Percentiles rank a stretch among this genome's conserved stretches.
These are phyloP conservation scores for Neoniphon sammara DNA, from an alignment of 2,797 vertebrate species.

Conservation along the genomic window DNA sequence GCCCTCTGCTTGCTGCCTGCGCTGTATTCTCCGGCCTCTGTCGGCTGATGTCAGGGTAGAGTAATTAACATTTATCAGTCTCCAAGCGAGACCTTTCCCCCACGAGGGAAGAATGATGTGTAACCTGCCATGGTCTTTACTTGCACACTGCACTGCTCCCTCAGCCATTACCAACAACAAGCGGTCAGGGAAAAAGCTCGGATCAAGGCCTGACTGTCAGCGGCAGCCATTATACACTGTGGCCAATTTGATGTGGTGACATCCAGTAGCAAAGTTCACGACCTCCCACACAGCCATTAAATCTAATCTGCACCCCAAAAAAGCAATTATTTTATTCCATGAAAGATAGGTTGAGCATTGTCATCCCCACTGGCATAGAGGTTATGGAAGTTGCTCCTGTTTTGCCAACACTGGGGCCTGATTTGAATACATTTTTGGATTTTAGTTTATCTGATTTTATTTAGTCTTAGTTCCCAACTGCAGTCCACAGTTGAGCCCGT, in stretches of 20 bases:
- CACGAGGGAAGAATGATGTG: conserved; percentile 67
- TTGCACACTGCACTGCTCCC: conserved; percentile 56
- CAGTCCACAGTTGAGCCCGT: too few species aligned
- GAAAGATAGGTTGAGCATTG: conserved; percentile 26
- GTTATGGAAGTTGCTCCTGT: too few species aligned
- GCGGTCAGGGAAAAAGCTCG: conserved; percentile 52
- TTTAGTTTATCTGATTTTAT: too few species aligned
- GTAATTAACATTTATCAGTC: conserved; percentile 87
- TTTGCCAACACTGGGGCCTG: too few species aligned
- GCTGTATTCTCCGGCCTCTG: conserved; percentile 53
- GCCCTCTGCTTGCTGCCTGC: conserved; percentile 48
- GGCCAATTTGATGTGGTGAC: conserved; percentile 38
- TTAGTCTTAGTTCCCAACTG: too few species aligned
- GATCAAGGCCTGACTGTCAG: conserved; percentile 67
- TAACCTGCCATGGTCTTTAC: conserved; percentile 73
- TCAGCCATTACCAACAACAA: conserved; percentile 73
- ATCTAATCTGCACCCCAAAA: conserved; percentile 24
- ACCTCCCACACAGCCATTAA: conserved; percentile 39
- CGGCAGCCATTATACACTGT: conserved; percentile 57
- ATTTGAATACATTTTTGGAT: too few species aligned
- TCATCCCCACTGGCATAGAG: too few species aligned
- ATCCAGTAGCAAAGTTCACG: conserved; percentile 55
- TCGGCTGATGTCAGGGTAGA: conserved; percentile 74
- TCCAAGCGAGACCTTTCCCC: conserved; percentile 79
- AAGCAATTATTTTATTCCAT: conserved; percentile 21